Evolutionary conservation across 2,797 vertebrate genomes (phyloP), one percentile per base, ranked within the genome.

Genomic region (Eleutherodactylus coqui): DNA sequence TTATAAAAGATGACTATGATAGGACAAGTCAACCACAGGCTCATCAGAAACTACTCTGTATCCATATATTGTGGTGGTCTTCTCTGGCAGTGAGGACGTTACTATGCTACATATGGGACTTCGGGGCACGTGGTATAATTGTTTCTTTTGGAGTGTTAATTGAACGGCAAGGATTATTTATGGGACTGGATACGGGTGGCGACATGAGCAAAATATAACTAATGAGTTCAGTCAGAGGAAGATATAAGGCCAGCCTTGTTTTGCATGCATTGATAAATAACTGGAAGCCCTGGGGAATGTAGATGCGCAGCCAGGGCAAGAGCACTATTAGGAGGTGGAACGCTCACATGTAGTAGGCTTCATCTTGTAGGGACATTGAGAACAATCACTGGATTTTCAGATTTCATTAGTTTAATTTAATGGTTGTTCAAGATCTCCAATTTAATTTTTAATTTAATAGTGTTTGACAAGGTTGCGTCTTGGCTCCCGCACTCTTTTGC

Each of bases 191-290:
- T 69, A 53, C 47, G 41, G 32, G 62, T 38, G 47, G n/a, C 38
- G 80, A 82, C 64, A 55, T 70, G 43, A 27, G 45, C 45, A 82
- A 70, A 53, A 82, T 55, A 82, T 38, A 82, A 82, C 49, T 53
- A 49, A 72, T 72, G 64, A 17, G 64, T n/a, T 69, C 67, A 41
- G 21, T 82, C 32, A 51, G 32, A 69, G 43, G 29, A 38, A 82
- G 79, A 53, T 51, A 82, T 27, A 53, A 70, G 79, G 19, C 32
- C 24, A 34, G 43, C 32, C n/a, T 67, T 27, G 21, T 49, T 53
- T 32, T 70, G 13, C 51, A 16, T 53, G 53, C 21, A n/a, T 53
- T 82, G 62, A 70, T 81, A 81, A 81, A 69, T 81, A 81, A 24
- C 43, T 13, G 32, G 8, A 19, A 34, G 3, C 79, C 29, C 62